Conservation (phyloP, 2,797 vertebrate genomes). For the Sphaeramia orbicularis region DNA sequence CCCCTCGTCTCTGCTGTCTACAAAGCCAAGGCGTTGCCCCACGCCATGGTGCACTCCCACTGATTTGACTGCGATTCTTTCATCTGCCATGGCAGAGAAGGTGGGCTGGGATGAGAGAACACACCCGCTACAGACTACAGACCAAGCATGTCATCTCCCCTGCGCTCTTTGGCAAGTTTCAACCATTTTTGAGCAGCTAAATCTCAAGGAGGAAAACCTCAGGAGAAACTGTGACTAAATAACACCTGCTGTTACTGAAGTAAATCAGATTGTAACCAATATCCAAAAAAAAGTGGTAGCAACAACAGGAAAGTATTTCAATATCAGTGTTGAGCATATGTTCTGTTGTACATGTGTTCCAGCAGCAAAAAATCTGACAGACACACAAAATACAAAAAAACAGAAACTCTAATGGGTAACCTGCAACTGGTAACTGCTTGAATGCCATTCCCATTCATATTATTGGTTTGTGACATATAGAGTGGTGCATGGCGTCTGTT, state of each 20-base stretch:
- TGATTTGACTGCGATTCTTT: conserved; percentile 51
- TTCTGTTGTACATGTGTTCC: not conserved
- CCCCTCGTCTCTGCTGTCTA: conserved; percentile 40
- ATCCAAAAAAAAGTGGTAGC: not conserved
- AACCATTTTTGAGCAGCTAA: conserved; percentile 12
- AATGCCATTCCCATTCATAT: conserved; percentile 24
- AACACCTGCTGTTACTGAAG: conserved; percentile 9
- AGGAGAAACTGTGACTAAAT: not conserved
- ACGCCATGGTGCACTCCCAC: conserved; percentile 31
- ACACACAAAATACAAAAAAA: not conserved
- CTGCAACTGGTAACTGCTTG: conserved; percentile 15
- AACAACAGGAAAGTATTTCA: not conserved
- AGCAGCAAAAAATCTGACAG: conserved; percentile 7
- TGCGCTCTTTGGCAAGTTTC: conserved; percentile 32
- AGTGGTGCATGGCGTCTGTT: not conserved
- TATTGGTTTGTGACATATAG: conserved; percentile 18
- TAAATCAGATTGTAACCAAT: not conserved
- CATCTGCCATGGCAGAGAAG: conserved; percentile 36
- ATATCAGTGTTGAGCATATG: not conserved
- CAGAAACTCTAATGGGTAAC: conserved; percentile 5
- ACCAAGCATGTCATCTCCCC: conserved; percentile 30
- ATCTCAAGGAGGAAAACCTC: conserved; percentile 18
- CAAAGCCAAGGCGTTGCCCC: conserved; percentile 55
- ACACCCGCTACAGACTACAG: conserved; percentile 17
- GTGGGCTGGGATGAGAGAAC: conserved; percentile 38